A percentile compares a stretch with the other conserved stretches of the same genome.
Conservation (phyloP, 2,888 invertebrate species). For the Zygothrica quintamaculata region DNA sequence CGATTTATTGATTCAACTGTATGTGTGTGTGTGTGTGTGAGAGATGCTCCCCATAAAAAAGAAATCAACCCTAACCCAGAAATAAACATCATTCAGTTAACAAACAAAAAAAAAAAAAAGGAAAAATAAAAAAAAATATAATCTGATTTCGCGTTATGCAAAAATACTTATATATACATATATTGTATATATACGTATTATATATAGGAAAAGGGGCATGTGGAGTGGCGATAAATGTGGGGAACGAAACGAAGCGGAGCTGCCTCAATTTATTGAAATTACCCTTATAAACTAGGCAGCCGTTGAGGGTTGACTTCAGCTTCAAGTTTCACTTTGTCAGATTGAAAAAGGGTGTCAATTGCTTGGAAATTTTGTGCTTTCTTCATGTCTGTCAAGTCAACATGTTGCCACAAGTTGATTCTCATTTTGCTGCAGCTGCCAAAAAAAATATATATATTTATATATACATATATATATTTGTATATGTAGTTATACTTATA, state of each 20-base stretch:
- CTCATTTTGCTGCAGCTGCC: slow-evolving; percentile 27
- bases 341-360: slow-evolving; percentile 77
- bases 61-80: slow-evolving; percentile 36
- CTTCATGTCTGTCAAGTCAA: slow-evolving; percentile 76
- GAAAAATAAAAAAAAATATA: slow-evolving; percentile 39
- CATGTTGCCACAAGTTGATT: slow-evolving; percentile 75
- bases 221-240: too few relatives aligned
- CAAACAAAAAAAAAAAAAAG: slow-evolving; percentile 16
- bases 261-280: slow-evolving; percentile 73
- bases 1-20: slow-evolving; percentile 68
- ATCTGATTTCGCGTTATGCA: slow-evolving; percentile 68
- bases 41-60: neutral
- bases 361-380: slow-evolving; percentile 59
- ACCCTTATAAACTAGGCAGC: slow-evolving; percentile 63
- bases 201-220: slow-evolving; percentile 5
- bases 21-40: neutral
- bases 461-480: too few relatives aligned
- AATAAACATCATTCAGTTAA: slow-evolving; percentile 36
- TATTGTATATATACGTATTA: slow-evolving; percentile 13
- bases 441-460: slow-evolving; percentile 27
- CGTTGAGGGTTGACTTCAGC: slow-evolving; percentile 54
- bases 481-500: slow-evolving; percentile 39
- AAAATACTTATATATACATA: slow-evolving; percentile 52
- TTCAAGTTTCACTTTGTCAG: slow-evolving; percentile 58
- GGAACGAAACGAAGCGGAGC: slow-evolving; percentile 15